phyloP scores from a whole-genome alignment of 2,888 invertebrate species.

The Caradrina clavipalpis region DNA sequence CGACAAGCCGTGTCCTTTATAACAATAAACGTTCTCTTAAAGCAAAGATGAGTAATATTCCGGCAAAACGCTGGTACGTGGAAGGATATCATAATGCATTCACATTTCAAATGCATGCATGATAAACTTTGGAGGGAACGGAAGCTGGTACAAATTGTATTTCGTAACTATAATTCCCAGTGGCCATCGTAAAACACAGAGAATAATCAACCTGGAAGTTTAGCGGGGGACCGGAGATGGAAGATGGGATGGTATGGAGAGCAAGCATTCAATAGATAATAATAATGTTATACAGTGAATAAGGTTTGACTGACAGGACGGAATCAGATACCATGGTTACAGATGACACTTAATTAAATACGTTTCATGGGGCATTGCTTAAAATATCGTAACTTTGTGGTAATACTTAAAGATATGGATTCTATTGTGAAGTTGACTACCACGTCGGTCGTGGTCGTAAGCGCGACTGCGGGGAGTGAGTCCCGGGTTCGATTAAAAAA shows the following conservation, averaged over 20 bases:
- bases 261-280: conserved; percentile 12
- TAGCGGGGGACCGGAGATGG: neutral
- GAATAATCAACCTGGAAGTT: conserved; percentile 52
- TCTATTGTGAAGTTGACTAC: too few species aligned
- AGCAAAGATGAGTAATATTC: conserved; percentile 32
- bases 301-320: neutral
- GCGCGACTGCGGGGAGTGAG: too few species aligned
- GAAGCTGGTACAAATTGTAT: conserved; percentile 62
- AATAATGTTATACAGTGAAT: neutral
- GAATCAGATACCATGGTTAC: neutral
- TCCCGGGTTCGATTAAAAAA: too few species aligned
- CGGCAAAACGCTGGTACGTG: conserved; percentile 11
- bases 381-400: too few species aligned
- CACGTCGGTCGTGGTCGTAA: too few species aligned
- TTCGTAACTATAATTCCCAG: conserved; percentile 60
- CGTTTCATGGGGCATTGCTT: too few species aligned
- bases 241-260: neutral
- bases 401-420: too few species aligned
- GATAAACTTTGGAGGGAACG: conserved; percentile 59
- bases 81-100: conserved; percentile 44
- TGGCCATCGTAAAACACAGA: conserved; percentile 55
- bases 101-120: conserved; percentile 55
- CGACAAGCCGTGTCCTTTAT: neutral
- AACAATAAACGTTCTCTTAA: conserved; percentile 13
- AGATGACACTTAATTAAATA: neutral